These are phyloP conservation scores for Dendrophyllia cribrosa DNA, from an alignment of 64 coral and sea anemone genomes.

Conservation along the genomic window DNA sequence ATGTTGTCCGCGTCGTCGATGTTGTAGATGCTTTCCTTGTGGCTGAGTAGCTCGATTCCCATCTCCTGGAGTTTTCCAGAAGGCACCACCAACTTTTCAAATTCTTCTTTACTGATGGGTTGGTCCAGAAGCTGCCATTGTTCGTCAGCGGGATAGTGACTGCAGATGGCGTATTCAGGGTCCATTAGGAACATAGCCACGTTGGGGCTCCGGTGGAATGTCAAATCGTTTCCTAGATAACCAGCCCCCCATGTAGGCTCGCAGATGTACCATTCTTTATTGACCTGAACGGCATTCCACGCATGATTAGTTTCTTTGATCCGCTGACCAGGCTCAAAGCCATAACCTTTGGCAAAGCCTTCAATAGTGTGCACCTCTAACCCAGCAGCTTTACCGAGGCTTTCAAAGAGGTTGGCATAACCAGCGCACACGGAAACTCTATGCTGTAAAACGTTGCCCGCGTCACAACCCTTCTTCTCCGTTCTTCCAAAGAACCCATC, in stretches of 20 bases:
- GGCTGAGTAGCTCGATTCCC: slow-evolving; percentile 75
- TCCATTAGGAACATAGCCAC: slow-evolving; percentile 70
- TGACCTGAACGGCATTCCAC: slow-evolving; percentile 78
- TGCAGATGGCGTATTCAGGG: slow-evolving; percentile 77
- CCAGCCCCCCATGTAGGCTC: slow-evolving; percentile 88
- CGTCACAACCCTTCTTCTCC: slow-evolving; percentile 46
- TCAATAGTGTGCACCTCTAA: slow-evolving; percentile 53
- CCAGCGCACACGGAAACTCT: slow-evolving; percentile 57
- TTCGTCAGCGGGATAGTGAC: slow-evolving; percentile 73
- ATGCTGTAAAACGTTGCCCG: slow-evolving; percentile 64
- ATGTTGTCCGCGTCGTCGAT: slow-evolving; percentile 35
- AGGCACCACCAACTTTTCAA: slow-evolving; percentile 86
- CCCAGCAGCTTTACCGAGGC: slow-evolving; percentile 62
- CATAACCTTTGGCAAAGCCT: slow-evolving; percentile 84
- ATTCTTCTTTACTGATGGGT: slow-evolving; percentile 81
- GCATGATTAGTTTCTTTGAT: slow-evolving; percentile 72
- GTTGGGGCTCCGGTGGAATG: slow-evolving; percentile 76
- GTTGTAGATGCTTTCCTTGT: slow-evolving; percentile 71
- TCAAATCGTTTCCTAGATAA: slow-evolving; percentile 77
- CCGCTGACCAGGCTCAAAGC: slow-evolving; percentile 67
- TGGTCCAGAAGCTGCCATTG: slow-evolving; percentile 75
- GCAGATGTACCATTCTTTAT: slow-evolving; percentile 78
- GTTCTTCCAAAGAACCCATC: slow-evolving; percentile 79
- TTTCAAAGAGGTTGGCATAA: slow-evolving; percentile 86
- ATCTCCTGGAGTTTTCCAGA: slow-evolving; percentile 61